Evolutionary conservation across 2,113 vertebrate species (phyloP).

Genomic region (Pachyramphus minor): DNA sequence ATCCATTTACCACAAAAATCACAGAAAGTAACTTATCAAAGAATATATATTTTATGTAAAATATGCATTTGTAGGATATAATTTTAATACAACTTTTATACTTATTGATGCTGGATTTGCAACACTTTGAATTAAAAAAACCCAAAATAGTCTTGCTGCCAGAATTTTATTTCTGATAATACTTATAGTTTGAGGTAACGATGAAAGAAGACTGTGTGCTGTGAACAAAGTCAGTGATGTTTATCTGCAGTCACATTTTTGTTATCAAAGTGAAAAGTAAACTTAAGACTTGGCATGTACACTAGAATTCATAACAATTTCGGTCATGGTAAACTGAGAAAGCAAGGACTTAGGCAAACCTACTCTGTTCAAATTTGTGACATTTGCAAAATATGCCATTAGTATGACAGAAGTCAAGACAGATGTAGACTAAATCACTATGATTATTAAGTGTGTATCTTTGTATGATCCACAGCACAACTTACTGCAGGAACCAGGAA

Average conservation of each 20-base stretch:
- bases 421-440: conserved; percentile 66
- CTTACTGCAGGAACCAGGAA: conserved; percentile 74
- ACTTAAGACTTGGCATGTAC: conserved; percentile 49
- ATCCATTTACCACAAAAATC: conserved; percentile 78
- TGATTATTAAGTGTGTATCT: conserved; percentile 72
- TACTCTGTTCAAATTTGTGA: conserved; percentile 42
- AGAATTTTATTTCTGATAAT: conserved; percentile 74
- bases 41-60: conserved; percentile 81
- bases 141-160: conserved; percentile 71
- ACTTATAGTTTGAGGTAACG: conserved; percentile 76
- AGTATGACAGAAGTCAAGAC: conserved; percentile 57
- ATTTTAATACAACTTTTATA: conserved; percentile 72
- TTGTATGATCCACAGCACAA: conserved; percentile 77
- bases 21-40: conserved; percentile 73
- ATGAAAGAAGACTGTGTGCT: conserved; percentile 70
- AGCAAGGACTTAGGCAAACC: conserved; percentile 46
- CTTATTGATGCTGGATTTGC: conserved; percentile 54
- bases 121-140: conserved; percentile 21
- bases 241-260: conserved; percentile 52
- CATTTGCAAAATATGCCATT: conserved; percentile 44
- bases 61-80: conserved; percentile 79
- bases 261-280: conserved; percentile 56
- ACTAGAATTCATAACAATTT: conserved; percentile 64
- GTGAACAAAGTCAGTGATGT: conserved; percentile 53
- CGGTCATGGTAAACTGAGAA: conserved; percentile 59